Evolutionary conservation across 2,113 vertebrate genomes (phyloP), one percentile per base, ranked within the genome.

Genomic region (Oncorhynchus nerka): DNA sequence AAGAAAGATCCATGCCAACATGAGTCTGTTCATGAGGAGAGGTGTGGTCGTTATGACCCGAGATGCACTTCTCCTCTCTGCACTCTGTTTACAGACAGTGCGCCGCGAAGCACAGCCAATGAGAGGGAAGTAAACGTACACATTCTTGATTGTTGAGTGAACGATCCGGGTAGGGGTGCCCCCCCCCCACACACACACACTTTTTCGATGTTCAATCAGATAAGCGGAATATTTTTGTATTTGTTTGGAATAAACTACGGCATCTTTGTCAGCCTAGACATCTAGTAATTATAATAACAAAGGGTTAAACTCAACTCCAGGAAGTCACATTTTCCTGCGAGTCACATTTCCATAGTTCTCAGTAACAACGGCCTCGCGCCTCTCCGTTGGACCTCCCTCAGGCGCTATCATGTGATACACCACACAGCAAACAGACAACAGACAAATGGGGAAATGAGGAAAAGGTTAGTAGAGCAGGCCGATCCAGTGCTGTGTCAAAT

Each of bases 281-380:
- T 55, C 51, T 55, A 62, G 59, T 62, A 62, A 62, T n/a, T 1
- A 11, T 1, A 24, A 9, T 16, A 20, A 8, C 2, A 61, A 61
- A 22, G 20, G 59, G 19, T 61, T 61, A 12, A 20, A 61, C 59
- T 7, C 20, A 24, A 62, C n/a, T 62, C 51, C 55, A 7, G 55
- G 4, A 57, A 15, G 65, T 26, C n/a, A 19, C n/a, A 4, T 30
- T 48, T 49, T 9, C 22, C 34, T 24, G 19, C 65, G 11, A 51
- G 48, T 76, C 71, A 39, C 3, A 67, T 77, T 75, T 75, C 30
- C 57, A 12, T 68, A 71, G 7, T 68, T 75, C 68, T 77, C 51
- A 49, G 15, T 65, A 68, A 65, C 4, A 48, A 66, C 65, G 30
- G 57, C 51, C 71, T 39, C 55, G 11, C 20, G 9, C 19, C 24